Evolutionary conservation across 1,140 invertebrate species (phyloP), one percentile per base, ranked within the genome.

Genomic region (Globodera rostochiensis): DNA sequence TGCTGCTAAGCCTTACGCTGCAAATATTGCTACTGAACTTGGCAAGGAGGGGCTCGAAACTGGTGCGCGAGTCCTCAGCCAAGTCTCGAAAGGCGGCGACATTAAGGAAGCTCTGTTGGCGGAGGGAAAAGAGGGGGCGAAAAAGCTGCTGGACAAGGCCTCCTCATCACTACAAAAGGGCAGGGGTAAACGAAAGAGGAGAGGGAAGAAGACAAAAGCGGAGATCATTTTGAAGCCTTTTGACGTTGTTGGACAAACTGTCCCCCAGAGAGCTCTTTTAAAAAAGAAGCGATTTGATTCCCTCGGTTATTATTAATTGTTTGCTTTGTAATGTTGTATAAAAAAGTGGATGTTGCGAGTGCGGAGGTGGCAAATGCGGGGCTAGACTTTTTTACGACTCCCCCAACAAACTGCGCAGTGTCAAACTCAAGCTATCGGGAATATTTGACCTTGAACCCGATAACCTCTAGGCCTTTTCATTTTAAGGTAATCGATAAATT

Each of bases 321-420:
- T 36, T 1, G 36, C 11, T 1, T 11, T n/a, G n/a, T n/a, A 74
- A 74, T 74, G 73, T 50, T 60, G 21, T 74, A 45, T 74, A 50
- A 74, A 53, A 74, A 74, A 46, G 57, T 74, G 57, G 73, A 74
- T 46, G 57, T n/a, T 3, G n/a, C 49, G 21, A 74, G 73, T 47
- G 45, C 57, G 8, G 57, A 74, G 21, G 57, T 74, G 7, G 57
- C 73, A 4, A 74, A 74, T 74, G 11, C 36, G 1, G 73, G 57
- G 21, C 46, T 74, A 11, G 57, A 25, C 73, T 60, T 74, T 13
- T 74, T 11, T n/a, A 50, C 11, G 6, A 74, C 45, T 15, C 74
- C 45, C 47, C 74, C 57, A 2, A 64, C 57, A 64, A 13, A 64
- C 15, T 64, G 57, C 19, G 57, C 57, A 19, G 57, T 64, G 57